Base-by-base conservation (phyloP, 2,797 vertebrate genomes). In the Cetoscarus ocellatus region DNA sequence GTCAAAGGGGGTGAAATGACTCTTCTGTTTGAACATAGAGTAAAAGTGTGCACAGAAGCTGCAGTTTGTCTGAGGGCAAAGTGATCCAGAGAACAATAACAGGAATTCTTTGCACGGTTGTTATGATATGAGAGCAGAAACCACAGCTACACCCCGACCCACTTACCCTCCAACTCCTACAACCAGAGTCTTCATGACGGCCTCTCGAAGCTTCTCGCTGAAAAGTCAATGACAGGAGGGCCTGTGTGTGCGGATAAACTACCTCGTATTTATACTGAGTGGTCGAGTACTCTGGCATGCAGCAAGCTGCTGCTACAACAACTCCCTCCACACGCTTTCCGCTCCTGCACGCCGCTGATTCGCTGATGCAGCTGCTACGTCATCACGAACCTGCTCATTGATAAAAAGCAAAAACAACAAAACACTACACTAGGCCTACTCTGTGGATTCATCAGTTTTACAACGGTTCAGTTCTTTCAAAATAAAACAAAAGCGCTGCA, bases 141-240 rank as follows among this genome's bases (percentile, higher is more conserved):
- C 9, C 36, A 15, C 6, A 8, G 73, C 48, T 43, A 70, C 13
- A 8, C 18, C 27, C 68, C 8, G 2, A 34, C 9, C 74, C 70
- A 95, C 96, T 96, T 83, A 98, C 97, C 97, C 97, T 19, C 97
- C 94, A 64, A 98, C 95, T 88, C 96, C 97, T 67, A 98, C 83
- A 80, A 98, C 82, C 27, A 97, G 77, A 3, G 82, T 92, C 90
- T 94, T 96, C 97, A 98, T 97, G 13, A 62, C 73, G 55, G 19
- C 52, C 47, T 12, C 11, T 13, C 18, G 8, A n/a, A 7, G 42
- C 10, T 1, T 3, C 1, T 61, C 17, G 9, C 17, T 56, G 55
- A n/a, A 48, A 35, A 36, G 38, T 39, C 38, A 39, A 39, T 27
- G 27, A 27, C 27, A 27, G 27, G 27, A 2, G 27, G 27, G 27